Conservation (phyloP, 2,888 invertebrate genomes). For the Monopis laevigella region DNA sequence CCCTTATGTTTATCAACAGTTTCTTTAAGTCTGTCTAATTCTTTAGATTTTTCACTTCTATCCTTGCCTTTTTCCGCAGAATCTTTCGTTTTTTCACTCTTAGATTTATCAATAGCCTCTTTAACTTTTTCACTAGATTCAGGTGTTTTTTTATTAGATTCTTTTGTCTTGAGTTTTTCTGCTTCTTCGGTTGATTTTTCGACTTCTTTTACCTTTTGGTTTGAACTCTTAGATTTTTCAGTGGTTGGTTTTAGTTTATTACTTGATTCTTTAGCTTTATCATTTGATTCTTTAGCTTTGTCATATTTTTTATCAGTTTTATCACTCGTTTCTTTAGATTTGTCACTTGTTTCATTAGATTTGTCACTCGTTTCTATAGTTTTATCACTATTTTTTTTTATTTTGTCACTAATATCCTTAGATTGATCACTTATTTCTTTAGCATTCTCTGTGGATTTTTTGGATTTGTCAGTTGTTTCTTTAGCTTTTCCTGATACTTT, state of each 20-base stretch:
- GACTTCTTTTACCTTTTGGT: no score
- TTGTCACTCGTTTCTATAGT: not conserved
- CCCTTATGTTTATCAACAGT: conserved; percentile 13
- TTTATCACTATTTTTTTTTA: not conserved
- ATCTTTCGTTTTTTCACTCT: conserved; percentile 2
- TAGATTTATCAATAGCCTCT: not conserved
- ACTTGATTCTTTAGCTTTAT: conserved; percentile 1
- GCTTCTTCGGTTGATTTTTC: no score
- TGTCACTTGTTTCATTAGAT: conserved; percentile 14
- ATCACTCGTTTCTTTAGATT: conserved; percentile 19
- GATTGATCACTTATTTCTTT: conserved; percentile 13
- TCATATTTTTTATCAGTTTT: conserved; percentile 14
- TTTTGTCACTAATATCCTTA: conserved; percentile 4
- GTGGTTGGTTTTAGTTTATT: no score
- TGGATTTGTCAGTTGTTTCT: not conserved
- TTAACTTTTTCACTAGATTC: conserved; percentile 15
- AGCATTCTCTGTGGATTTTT: not conserved
- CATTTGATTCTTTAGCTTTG: no score
- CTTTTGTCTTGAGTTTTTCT: conserved; percentile 20
- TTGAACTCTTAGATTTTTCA: no score
- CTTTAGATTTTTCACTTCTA: conserved; percentile 15
- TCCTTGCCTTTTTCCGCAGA: conserved; percentile 15
- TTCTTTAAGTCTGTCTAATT: conserved; percentile 18
- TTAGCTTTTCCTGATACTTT: not conserved
- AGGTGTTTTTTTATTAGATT: conserved; percentile 14